Percentiles rank a stretch among this genome's conserved stretches.
Evolutionary conservation across 2,797 vertebrate genomes (phyloP).

Genomic region (Xenopus petersii): DNA sequence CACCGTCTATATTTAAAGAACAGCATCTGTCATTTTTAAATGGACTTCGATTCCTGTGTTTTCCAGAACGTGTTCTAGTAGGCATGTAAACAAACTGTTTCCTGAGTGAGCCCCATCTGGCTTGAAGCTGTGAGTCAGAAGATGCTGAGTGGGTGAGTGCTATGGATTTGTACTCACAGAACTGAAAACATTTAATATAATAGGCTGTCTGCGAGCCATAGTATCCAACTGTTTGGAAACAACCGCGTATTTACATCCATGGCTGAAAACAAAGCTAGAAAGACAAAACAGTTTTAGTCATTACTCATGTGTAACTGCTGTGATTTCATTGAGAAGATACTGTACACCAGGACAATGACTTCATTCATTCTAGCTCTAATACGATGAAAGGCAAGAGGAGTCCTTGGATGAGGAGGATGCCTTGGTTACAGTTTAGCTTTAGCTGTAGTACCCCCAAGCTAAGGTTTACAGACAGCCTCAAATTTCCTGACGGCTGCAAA

Average conservation of each 20-base stretch:
- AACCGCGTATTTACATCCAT: constrained; percentile 32
- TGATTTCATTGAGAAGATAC: background rate
- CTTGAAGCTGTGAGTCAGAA: constrained; percentile 39
- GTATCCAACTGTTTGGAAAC: constrained; percentile 36
- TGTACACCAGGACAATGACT: background rate
- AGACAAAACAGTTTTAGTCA: constrained; percentile 2
- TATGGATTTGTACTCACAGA: constrained; percentile 28
- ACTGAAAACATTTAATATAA: constrained; percentile 38
- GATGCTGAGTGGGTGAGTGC: constrained; percentile 38
- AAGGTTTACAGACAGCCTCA: too few relatives aligned
- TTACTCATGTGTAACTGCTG: constrained; percentile 14
- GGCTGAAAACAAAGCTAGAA: constrained; percentile 22
- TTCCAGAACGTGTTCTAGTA: constrained; percentile 23
- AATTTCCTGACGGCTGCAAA: too few relatives aligned
- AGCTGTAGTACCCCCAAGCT: too few relatives aligned
- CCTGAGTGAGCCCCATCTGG: constrained; percentile 21
- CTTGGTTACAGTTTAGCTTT: too few relatives aligned
- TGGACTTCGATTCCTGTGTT: constrained; percentile 34
- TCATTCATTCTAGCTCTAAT: background rate
- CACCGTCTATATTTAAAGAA: constrained; percentile 19
- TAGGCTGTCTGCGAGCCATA: constrained; percentile 31
- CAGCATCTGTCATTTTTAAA: constrained; percentile 34
- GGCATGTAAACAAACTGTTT: constrained; percentile 35
- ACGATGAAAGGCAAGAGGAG: background rate
- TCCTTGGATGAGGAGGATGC: background rate